Evolutionary conservation across 2,113 vertebrate species (phyloP).

Genomic region (Zapus hudsonius): DNA sequence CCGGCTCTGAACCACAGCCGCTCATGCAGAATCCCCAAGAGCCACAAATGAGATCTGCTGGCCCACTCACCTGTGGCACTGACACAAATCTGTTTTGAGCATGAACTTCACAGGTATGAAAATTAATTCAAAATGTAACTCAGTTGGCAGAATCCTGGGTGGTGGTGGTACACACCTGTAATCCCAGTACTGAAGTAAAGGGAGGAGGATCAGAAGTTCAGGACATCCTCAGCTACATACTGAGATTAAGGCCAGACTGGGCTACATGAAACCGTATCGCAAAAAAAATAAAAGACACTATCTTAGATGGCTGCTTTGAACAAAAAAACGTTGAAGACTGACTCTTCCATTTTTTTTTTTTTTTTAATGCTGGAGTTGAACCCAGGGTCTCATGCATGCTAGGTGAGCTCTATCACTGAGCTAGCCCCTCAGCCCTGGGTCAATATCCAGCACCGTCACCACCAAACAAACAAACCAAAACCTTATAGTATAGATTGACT

Average conservation of each 20-base stretch:
- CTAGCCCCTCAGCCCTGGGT: neutral
- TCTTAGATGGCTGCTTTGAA: neutral
- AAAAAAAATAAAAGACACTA: neutral
- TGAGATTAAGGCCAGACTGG: neutral
- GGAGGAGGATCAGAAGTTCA: neutral
- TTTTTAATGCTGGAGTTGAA: neutral
- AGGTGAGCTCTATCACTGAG: neutral
- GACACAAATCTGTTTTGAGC: neutral
- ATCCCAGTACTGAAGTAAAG: neutral
- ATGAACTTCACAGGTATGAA: neutral
- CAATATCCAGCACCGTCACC: no score
- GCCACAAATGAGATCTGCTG: fast-evolving
- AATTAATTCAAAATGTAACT: neutral
- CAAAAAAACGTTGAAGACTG: neutral
- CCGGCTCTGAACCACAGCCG: neutral
- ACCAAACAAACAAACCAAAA: neutral
- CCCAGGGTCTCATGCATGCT: no score
- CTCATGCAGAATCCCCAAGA: neutral
- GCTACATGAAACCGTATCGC: neutral
- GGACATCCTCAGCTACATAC: neutral
- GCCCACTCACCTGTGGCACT: neutral
- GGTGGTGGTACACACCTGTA: neutral
- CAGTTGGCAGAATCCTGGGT: neutral
- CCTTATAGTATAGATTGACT: neutral
- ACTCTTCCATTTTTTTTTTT: neutral